phyloP scores from a whole-genome alignment of 2,888 invertebrate genomes.

The Stenoptilia bipunctidactyla region DNA sequence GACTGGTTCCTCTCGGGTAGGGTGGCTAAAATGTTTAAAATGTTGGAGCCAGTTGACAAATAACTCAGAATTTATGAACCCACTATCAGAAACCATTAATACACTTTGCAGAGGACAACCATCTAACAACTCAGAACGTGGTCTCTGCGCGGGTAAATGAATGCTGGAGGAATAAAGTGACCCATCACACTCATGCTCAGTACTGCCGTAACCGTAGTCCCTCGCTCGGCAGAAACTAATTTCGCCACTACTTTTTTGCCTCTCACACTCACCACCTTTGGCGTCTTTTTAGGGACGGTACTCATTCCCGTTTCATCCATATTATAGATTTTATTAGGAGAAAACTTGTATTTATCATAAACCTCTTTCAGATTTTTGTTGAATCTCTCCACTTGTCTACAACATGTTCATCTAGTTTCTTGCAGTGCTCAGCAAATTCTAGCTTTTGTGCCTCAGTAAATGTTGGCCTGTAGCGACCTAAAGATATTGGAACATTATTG shows the following conservation, averaged over 20 bases:
- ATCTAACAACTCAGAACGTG: constrained; percentile 23
- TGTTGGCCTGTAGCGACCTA: constrained; percentile 1
- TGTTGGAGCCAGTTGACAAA: constrained; percentile 14
- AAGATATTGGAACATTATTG: neutral
- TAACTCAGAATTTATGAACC: constrained; percentile 13
- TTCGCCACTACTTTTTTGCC: constrained; percentile 15
- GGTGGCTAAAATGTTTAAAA: constrained; percentile 9
- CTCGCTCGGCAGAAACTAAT: constrained; percentile 17
- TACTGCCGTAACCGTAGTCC: constrained; percentile 13
- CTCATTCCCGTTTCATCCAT: constrained; percentile 13
- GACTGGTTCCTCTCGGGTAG: constrained; percentile 9
- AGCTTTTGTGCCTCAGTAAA: neutral
- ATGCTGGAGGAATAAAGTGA: constrained; percentile 23
- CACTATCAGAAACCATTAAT: constrained; percentile 14
- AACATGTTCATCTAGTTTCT: neutral
- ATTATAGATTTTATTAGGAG: constrained; percentile 8
- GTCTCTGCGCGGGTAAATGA: constrained; percentile 27
- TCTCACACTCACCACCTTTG: constrained; percentile 10
- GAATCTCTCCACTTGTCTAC: constrained; percentile 1
- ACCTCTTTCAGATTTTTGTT: constrained; percentile 1
- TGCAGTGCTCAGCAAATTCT: neutral
- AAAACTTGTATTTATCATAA: neutral
- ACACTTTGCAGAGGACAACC: constrained; percentile 24
- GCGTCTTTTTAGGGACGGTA: constrained; percentile 10
- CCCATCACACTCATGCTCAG: constrained; percentile 22